Base-by-base conservation (phyloP, 2,888 invertebrate species). In the Lypha dubia region DNA sequence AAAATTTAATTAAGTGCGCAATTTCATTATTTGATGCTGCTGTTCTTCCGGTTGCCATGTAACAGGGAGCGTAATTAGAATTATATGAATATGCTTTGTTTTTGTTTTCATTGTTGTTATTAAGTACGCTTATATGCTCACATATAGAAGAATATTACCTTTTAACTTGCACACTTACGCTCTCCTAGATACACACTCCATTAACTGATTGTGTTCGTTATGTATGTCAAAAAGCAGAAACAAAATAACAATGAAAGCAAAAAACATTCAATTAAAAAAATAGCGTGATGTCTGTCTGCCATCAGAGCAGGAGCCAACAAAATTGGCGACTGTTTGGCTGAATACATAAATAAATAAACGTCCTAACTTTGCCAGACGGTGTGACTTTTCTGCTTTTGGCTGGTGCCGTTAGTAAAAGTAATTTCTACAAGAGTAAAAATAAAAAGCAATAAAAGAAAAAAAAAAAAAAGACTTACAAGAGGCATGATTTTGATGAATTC, bases 161-260 rank as follows among this genome's bases (percentile, higher is more conserved):
- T 51, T 44, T 35, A 28, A 20, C 8, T 17, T 3, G 60, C 60
- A 51, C 20, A 44, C 15, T 60, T n/a, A 46, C 24, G n/a, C 53
- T 56, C 46, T 17, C 22, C 32, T 35, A 28, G 41, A 46, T 35
- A 46, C 56, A 46, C 56, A 35, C 22, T 70, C 75, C 81, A 81
- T 75, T 81, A 81, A 63, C 75, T 75, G 70, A 81, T 81, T 82
- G 81, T 63, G 56, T 70, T 70, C 63, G 63, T 70, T 63, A 76
- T 76, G 63, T 70, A 76, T 81, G 63, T 70, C 70, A 49, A 81
- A 76, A 28, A 75, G 75, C 75, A 63, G 51, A 56, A 38, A 41
- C n/a, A 49, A 63, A 51, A 22, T 58, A 53, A 32, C 9, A 74
- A 58, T 44, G 53, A 63, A 62, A 11, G 24, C 38, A 63, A 28